Percentiles rank a stretch among this genome's conserved stretches.
Evolutionary conservation across 2,888 invertebrate species (phyloP).

Genomic region (Eupithecia subumbrata): DNA sequence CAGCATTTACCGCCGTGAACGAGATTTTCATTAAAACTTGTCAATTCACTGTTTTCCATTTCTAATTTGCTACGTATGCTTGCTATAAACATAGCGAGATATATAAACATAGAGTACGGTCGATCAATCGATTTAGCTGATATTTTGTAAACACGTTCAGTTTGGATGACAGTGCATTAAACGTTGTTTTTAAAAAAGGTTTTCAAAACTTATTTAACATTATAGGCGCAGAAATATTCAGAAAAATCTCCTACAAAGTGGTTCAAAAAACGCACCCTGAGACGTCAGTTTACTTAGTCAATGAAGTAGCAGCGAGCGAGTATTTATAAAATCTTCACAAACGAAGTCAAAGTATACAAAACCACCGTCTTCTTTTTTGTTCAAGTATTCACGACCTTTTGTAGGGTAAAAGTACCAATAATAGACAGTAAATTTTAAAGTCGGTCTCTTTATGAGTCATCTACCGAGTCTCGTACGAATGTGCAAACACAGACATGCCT

Average conservation of each 20-base stretch:
- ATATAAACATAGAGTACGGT: too few species aligned
- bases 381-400: conserved; percentile 37
- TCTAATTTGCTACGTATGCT: too few species aligned
- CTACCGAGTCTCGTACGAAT: conserved; percentile 49
- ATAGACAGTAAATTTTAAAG: conserved; percentile 50
- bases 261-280: background rate
- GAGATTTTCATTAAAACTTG: background rate
- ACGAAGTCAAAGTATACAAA: conserved; percentile 11
- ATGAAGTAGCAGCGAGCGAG: background rate
- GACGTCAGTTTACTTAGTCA: background rate
- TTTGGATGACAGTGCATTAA: too few species aligned
- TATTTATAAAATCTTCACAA: background rate
- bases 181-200: too few species aligned
- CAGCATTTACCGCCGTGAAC: background rate
- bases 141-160: too few species aligned
- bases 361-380: conserved; percentile 29
- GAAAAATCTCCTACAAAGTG: background rate
- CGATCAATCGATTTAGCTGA: too few species aligned
- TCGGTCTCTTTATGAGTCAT: conserved; percentile 69
- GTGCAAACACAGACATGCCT: conserved; percentile 64
- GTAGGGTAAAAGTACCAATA: conserved; percentile 56
- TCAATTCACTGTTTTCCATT: background rate
- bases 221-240: background rate
- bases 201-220: background rate
- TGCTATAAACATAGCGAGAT: too few species aligned